Conservation (phyloP, 2,888 invertebrate genomes). For the Hofmannophila pseudospretella region DNA sequence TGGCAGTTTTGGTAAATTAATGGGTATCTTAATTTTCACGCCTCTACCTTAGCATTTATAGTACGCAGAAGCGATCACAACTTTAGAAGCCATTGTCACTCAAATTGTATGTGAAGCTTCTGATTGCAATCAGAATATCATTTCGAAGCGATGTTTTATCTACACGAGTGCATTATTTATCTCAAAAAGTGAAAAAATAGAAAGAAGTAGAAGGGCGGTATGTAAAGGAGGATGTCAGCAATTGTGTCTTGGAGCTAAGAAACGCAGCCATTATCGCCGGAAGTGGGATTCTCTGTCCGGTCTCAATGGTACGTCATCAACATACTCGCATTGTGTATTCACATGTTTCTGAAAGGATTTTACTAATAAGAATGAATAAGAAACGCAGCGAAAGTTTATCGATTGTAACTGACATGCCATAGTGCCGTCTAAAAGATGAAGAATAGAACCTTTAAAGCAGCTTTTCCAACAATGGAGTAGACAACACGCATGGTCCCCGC, state of each 20-base stretch:
- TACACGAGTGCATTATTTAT: constrained; percentile 74
- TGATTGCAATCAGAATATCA: constrained; percentile 51
- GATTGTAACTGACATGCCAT: constrained; percentile 77
- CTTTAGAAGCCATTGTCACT: constrained; percentile 60
- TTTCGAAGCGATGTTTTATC: constrained; percentile 67
- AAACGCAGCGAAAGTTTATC: constrained; percentile 76
- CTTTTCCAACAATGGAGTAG: constrained; percentile 77
- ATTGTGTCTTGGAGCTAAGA: constrained; percentile 67
- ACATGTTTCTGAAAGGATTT: constrained; percentile 67
- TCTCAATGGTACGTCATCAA: constrained; percentile 53
- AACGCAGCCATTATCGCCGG: constrained; percentile 65
- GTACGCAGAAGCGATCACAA: constrained; percentile 65
- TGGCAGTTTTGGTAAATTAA: constrained; percentile 38
- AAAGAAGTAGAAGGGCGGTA: constrained; percentile 54
- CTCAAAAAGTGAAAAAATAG: constrained; percentile 66
- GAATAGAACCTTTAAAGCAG: constrained; percentile 76
- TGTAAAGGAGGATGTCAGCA: constrained; percentile 58
- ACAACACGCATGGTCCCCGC: constrained; percentile 74
- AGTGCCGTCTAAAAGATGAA: constrained; percentile 77
- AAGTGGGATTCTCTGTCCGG: constrained; percentile 53
- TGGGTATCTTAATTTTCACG: constrained; percentile 33
- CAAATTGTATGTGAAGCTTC: constrained; percentile 60
- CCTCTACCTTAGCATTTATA: constrained; percentile 59
- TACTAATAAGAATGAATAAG: constrained; percentile 73
- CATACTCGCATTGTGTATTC: constrained; percentile 70